Evolutionary conservation across 2,888 invertebrate genomes (phyloP).

Genomic region (Siphonodentalium dalli): DNA sequence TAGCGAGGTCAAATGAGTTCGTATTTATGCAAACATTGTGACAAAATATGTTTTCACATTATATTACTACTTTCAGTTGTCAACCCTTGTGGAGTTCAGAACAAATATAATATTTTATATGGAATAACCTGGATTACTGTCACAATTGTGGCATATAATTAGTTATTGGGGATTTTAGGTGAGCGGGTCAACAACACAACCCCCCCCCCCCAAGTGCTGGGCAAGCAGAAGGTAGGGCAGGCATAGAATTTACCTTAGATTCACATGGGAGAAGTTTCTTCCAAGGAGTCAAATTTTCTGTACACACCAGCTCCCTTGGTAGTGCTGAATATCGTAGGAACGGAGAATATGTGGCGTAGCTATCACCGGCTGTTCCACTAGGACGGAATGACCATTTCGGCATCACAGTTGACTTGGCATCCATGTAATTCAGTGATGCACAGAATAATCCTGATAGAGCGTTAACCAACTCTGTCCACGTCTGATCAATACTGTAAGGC

Average conservation of each 20-base stretch:
- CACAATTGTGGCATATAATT: too few relatives aligned
- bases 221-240: too few relatives aligned
- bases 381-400: conserved; percentile 87
- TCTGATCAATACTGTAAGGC: conserved; percentile 73
- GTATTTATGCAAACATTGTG: too few relatives aligned
- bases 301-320: conserved; percentile 95
- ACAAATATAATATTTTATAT: too few relatives aligned
- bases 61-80: too few relatives aligned
- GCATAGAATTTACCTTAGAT: conserved; percentile 66
- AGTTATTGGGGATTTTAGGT: too few relatives aligned
- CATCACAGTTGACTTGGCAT: conserved; percentile 78
- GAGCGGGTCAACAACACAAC: too few relatives aligned
- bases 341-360: conserved; percentile 62
- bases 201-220: too few relatives aligned
- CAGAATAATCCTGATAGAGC: conserved; percentile 94
- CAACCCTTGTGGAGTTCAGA: too few relatives aligned
- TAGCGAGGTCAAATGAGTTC: too few relatives aligned
- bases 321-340: conserved; percentile 79
- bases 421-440: conserved; percentile 93
- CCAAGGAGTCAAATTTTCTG: conserved; percentile 98
- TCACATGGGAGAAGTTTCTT: conserved; percentile 96
- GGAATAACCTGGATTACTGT: too few relatives aligned
- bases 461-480: conserved; percentile 87
- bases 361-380: conserved; percentile 72
- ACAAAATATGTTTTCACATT: too few relatives aligned